phyloP scores from a whole-genome alignment of 2,797 vertebrate species.

The Melopsittacus undulatus region DNA sequence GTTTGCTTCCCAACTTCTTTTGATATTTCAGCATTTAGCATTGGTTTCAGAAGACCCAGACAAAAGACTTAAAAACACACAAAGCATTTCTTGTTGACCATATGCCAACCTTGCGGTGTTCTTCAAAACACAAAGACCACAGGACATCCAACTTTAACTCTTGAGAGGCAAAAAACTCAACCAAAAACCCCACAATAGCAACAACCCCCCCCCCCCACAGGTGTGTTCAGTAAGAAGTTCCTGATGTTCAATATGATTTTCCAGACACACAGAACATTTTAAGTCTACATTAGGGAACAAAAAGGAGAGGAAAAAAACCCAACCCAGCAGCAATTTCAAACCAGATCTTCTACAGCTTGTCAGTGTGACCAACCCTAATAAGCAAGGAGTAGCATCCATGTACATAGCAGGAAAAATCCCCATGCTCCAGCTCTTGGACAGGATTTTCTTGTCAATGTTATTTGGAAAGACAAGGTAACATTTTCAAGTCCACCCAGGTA shows the following conservation, averaged over 20 bases:
- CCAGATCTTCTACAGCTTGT: background rate
- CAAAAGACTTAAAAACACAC: fast-evolving
- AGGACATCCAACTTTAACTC: background rate
- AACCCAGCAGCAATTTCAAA: background rate
- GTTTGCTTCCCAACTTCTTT: background rate
- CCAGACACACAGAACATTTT: background rate
- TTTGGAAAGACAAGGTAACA: background rate
- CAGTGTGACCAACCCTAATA: background rate
- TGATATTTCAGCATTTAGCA: background rate
- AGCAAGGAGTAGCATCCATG: background rate
- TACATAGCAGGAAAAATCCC: background rate
- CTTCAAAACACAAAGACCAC: background rate
- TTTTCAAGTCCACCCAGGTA: background rate
- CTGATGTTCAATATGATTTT: background rate
- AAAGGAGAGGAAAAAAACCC: background rate
- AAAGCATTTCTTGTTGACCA: background rate
- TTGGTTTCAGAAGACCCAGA: background rate
- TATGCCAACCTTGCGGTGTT: fast-evolving
- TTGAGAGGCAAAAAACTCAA: background rate
- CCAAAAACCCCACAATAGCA: background rate
- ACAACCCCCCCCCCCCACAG: background rate
- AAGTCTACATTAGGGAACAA: background rate
- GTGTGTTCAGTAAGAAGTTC: background rate
- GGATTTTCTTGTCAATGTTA: background rate
- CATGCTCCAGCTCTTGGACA: background rate